Base-by-base conservation (phyloP, 2,888 invertebrate species). In the Clistopyga incitator region DNA sequence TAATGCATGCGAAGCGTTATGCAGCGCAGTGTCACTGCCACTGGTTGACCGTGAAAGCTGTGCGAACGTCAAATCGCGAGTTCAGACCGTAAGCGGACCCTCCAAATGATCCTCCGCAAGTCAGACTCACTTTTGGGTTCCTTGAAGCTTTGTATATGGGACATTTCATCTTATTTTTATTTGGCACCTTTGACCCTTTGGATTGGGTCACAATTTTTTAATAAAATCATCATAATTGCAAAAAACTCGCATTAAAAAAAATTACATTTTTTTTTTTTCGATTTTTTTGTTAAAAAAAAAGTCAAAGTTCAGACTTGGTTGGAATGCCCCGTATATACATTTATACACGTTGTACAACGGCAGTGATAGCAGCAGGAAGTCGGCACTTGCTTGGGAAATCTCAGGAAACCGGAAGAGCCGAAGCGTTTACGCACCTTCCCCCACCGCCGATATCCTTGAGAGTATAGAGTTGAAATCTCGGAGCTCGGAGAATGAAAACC, bases 381-480 rank as follows among this genome's bases (percentile, higher is more conserved):
- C 72, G 20, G 80, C 80, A 77, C 80, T 80, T 74, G 80, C 67
- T 77, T 54, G 47, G 80, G 72, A 83, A 83, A 80, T 84, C 83
- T 84, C 80, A 61, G 80, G 72, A 78, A 84, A 84, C 83, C 72
- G 83, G 83, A 80, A 84, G 80, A 77, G 72, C 83, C 83, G 72
- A 77, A 72, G 42, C 76, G 80, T 84, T 84, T 77, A 78, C 74
- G 74, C 61, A 74, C 78, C 72, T 47, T 56, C 64, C 29, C 25
- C 50, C 34, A 50, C 67, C 29, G 20, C 8, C 68, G 50, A 68
- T 52, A 18, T 52, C 68, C 45, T 82, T 52, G 54, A 56, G n/a
- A 15, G 47, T 45, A 15, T 25, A 23, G 6, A 18, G 52, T 34
- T 29, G 65, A 65, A 45, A 82, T 82, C 78, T 68, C 72, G 25